These are phyloP conservation scores for Dastarcus helophoroides DNA, from an alignment of 2,888 invertebrate species.

Conservation along the genomic window DNA sequence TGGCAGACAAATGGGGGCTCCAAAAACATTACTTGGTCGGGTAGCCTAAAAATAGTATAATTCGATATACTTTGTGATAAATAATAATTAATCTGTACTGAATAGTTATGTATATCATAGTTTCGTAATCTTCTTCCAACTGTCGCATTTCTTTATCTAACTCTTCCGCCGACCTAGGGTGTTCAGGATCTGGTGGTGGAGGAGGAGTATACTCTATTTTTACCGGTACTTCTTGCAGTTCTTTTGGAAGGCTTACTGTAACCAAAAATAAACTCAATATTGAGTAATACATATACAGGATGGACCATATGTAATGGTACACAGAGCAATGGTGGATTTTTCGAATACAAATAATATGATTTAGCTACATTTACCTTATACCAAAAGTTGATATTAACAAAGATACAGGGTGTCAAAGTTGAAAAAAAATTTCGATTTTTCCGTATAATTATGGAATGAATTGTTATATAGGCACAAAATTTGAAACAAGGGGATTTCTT, in stretches of 20 bases:
- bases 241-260: conserved; percentile 48
- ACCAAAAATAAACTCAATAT: conserved; percentile 14
- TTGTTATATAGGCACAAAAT: too few species aligned
- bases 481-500: too few species aligned
- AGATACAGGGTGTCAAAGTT: background rate
- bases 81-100: conserved; percentile 13
- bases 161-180: conserved; percentile 63
- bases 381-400: background rate
- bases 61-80: background rate
- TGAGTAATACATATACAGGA: too few species aligned
- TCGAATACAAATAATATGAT: too few species aligned
- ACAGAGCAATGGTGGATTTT: too few species aligned
- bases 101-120: conserved; percentile 59
- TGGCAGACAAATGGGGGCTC: conserved; percentile 31
- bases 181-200: conserved; percentile 50
- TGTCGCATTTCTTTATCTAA: conserved; percentile 67
- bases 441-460: too few species aligned
- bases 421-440: background rate
- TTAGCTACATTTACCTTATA: too few species aligned
- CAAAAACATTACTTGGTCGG: conserved; percentile 32
- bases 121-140: conserved; percentile 62
- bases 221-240: conserved; percentile 48
- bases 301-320: too few species aligned
- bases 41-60: conserved; percentile 22
- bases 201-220: conserved; percentile 58